A percentile compares a stretch with the other conserved stretches of the same genome.
Evolutionary conservation across 1,140 invertebrate species (phyloP).

Genomic region (Drosophila lini): DNA sequence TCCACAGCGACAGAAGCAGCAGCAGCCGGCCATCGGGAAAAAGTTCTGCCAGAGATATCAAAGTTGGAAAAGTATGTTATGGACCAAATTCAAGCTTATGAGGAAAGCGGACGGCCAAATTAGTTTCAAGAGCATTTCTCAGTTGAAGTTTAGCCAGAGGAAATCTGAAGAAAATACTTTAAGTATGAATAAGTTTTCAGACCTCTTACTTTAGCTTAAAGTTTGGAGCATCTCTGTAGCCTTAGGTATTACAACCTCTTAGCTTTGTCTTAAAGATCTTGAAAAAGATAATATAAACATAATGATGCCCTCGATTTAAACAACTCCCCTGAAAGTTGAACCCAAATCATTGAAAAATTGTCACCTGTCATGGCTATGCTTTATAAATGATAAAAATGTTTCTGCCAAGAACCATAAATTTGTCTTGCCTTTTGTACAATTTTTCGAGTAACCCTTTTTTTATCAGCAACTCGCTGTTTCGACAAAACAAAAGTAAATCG

Average conservation of each 20-base stretch:
- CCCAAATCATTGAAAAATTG: constrained; percentile 39
- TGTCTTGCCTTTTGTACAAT: constrained; percentile 5
- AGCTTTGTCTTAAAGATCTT: neutral
- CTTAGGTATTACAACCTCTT: no score
- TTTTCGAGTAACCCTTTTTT: neutral
- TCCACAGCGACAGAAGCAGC: constrained; percentile 10
- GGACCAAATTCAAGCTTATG: constrained; percentile 20
- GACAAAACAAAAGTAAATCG: constrained; percentile 21
- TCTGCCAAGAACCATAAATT: constrained; percentile 24
- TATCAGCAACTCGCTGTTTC: constrained; percentile 17
- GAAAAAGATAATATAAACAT: neutral
- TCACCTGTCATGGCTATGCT: constrained; percentile 35
- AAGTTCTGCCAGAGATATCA: constrained; percentile 33
- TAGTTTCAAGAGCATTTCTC: constrained; percentile 25
- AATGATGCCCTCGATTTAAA: neutral
- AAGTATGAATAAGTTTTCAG: neutral
- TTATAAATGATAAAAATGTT: constrained; percentile 46
- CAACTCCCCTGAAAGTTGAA: neutral
- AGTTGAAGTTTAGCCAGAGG: constrained; percentile 9
- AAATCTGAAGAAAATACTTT: constrained; percentile 7
- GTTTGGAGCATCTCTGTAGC: neutral
- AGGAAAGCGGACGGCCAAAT: constrained; percentile 10
- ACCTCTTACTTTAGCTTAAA: neutral
- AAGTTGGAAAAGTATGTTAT: constrained; percentile 55
- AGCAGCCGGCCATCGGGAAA: constrained; percentile 13